Percentiles rank a stretch among this genome's conserved stretches.
Evolutionary conservation across 2,888 invertebrate genomes (phyloP).

Genomic region (Limenitis arthemis): DNA sequence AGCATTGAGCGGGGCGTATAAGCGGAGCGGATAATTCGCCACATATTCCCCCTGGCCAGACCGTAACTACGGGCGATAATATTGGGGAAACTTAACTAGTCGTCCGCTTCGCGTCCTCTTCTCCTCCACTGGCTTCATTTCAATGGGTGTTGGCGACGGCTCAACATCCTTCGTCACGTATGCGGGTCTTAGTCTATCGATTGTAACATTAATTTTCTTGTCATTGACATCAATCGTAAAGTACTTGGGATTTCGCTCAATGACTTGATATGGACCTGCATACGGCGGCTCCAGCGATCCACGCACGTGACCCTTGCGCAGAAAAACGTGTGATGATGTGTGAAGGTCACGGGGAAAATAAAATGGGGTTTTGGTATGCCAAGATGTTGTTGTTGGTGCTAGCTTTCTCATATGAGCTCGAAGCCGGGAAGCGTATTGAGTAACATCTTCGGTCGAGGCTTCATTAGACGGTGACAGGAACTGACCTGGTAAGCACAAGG

Average conservation of each 20-base stretch:
- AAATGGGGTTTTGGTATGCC: conserved; percentile 8
- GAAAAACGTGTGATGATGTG: neutral
- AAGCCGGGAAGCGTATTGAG: neutral
- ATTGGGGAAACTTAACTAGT: neutral
- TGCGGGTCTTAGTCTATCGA: conserved; percentile 14
- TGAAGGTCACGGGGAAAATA: conserved; percentile 3
- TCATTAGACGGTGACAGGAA: conserved; percentile 13
- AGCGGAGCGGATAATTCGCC: no score
- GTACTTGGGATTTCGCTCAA: conserved; percentile 1
- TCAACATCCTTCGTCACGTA: neutral
- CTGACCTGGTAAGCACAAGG: conserved; percentile 28
- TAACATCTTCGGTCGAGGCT: conserved; percentile 4
- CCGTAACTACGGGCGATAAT: neutral
- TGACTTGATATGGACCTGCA: conserved; percentile 13
- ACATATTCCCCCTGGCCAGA: no score
- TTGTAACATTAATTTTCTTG: neutral
- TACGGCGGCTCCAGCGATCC: conserved; percentile 14
- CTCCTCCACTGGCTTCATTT: neutral
- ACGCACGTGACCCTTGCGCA: conserved; percentile 5
- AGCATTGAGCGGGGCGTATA: no score
- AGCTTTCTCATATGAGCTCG: conserved; percentile 4
- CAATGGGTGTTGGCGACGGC: neutral
- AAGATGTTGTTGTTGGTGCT: conserved; percentile 7
- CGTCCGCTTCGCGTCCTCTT: conserved; percentile 2
- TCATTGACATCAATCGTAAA: conserved; percentile 9